Evolutionary conservation across 2,888 invertebrate species (phyloP), one percentile per base, ranked within the genome.

Genomic region (Eueremaeus valkanovi): DNA sequence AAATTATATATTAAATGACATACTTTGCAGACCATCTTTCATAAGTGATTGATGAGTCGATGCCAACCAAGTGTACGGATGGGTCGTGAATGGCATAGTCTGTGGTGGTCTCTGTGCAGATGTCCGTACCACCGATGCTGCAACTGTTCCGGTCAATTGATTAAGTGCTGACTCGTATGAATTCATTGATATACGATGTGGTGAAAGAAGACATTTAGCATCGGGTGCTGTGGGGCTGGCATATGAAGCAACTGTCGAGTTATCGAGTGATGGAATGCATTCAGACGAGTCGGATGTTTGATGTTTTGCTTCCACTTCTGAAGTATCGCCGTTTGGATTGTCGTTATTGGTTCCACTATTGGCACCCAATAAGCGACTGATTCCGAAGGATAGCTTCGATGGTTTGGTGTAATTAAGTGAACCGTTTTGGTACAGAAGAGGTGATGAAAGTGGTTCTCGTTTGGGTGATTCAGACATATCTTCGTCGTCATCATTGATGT

Each of bases 61-160:
- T 27, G 27, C 55, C 18, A 45, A 45, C 45, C 45, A 45, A 18
- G 45, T n/a, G n/a, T n/a, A n/a, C n/a, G n/a, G n/a, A n/a, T n/a
- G n/a, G n/a, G n/a, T n/a, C n/a, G n/a, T n/a, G n/a, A n/a, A n/a
- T n/a, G n/a, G n/a, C n/a, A n/a, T n/a, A n/a, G n/a, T n/a, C n/a
- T n/a, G n/a, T n/a, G n/a, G n/a, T n/a, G n/a, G n/a, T n/a, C n/a
- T n/a, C n/a, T n/a, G n/a, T n/a, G n/a, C n/a, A n/a, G n/a, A n/a
- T n/a, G n/a, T 6, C 75, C 77, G 75, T 78, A 77, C 79, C 79
- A 79, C 16, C 77, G 77, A 58, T 78, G 78, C 13, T 77, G 58
- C n/a, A n/a, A n/a, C n/a, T 36, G 81, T 80, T 68, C 68, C 68
- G 6, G 68, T 42, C 42, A 76, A 49, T 42, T 77, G 76, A 42